These are phyloP conservation scores for Ictalurus punctatus DNA, from an alignment of 2,113 vertebrate genomes.

Conservation along the genomic window DNA sequence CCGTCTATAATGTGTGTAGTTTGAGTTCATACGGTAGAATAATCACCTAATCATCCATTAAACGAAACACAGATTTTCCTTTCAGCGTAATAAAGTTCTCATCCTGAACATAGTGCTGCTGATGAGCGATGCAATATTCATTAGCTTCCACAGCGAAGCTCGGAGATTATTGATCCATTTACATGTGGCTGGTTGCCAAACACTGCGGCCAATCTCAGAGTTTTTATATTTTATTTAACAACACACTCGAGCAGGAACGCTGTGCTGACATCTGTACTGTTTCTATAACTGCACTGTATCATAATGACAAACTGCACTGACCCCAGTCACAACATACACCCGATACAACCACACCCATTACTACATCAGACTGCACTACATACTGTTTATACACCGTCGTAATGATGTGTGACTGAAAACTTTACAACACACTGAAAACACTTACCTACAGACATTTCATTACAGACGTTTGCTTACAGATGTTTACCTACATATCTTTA, in stretches of 20 bases:
- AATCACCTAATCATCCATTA: constrained; percentile 47
- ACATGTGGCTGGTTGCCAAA: constrained; percentile 53
- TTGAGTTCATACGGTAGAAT: constrained; percentile 38
- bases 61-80: constrained; percentile 54
- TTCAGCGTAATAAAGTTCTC: constrained; percentile 64
- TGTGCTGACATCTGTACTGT: constrained; percentile 29
- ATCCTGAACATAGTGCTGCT: constrained; percentile 62
- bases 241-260: constrained; percentile 40
- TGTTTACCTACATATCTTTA: no score
- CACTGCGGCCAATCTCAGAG: constrained; percentile 28
- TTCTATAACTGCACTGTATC: not conserved
- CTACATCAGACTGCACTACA: no score
- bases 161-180: constrained; percentile 61
- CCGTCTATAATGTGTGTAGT: not conserved
- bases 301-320: not conserved
- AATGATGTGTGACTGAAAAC: no score
- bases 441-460: no score
- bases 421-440: no score
- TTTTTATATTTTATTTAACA: constrained; percentile 5
- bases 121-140: constrained; percentile 67
- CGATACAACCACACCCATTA: not conserved
- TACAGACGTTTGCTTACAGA: no score
- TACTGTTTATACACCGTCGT: no score
- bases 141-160: constrained; percentile 49
- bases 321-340: not conserved